phyloP scores from a whole-genome alignment of 2,888 invertebrate species.

The Pammene fasciana region DNA sequence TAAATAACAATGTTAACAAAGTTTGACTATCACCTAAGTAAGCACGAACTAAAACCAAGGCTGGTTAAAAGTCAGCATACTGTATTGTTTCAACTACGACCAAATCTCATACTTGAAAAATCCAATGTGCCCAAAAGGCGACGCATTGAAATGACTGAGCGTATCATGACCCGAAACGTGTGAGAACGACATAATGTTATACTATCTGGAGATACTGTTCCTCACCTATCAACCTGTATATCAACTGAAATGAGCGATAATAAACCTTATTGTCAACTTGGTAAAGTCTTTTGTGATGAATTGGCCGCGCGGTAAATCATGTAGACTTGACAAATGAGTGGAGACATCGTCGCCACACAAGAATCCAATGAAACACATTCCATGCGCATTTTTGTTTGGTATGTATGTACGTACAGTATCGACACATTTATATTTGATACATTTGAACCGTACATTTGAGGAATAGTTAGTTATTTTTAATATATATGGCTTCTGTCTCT shows the following conservation, averaged over 20 bases:
- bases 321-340: constrained; percentile 31
- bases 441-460: too few relatives aligned
- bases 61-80: not conserved
- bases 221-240: constrained; percentile 3
- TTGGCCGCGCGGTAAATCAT: constrained; percentile 26
- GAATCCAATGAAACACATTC: constrained; percentile 34
- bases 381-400: not conserved
- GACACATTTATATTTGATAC: too few relatives aligned
- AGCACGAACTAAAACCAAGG: too few relatives aligned
- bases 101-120: constrained; percentile 59
- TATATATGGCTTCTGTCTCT: too few relatives aligned
- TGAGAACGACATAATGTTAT: constrained; percentile 45
- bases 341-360: constrained; percentile 28
- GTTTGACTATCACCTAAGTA: too few relatives aligned
- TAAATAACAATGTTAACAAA: too few relatives aligned
- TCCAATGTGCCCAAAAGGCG: constrained; percentile 62
- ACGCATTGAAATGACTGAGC: constrained; percentile 50
- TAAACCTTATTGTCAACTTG: not conserved
- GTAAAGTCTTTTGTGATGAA: not conserved
- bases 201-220: constrained; percentile 19
- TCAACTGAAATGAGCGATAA: not conserved
- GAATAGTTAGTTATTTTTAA: too few relatives aligned
- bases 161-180: constrained; percentile 51
- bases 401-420: too few relatives aligned
- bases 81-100: constrained; percentile 15